phyloP scores from a whole-genome alignment of 2,113 vertebrate genomes.

The Chloroceryle aenea region DNA sequence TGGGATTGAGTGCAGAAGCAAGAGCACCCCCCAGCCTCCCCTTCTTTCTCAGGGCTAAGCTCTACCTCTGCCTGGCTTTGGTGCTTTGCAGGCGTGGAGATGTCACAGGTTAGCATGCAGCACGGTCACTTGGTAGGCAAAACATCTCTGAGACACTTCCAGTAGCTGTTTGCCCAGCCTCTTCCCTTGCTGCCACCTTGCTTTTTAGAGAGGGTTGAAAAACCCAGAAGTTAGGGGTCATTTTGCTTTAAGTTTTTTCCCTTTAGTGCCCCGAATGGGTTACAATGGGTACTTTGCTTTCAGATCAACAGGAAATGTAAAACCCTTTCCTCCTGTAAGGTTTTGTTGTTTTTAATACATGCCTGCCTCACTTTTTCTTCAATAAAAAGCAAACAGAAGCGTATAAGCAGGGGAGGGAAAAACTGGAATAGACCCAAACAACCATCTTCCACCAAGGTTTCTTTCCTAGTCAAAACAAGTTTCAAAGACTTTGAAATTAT shows the following conservation, averaged over 20 bases:
- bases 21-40: background rate
- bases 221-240: background rate
- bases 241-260: background rate
- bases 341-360: background rate
- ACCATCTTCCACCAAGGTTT: background rate
- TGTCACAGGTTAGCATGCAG: fast-evolving
- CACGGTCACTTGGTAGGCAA: background rate
- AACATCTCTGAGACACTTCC: fast-evolving
- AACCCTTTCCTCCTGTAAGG: background rate
- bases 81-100: background rate
- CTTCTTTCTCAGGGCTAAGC: background rate
- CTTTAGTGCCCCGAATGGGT: background rate
- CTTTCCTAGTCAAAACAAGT: background rate
- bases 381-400: background rate
- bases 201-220: background rate
- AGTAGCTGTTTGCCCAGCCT: background rate
- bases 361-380: background rate
- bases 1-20: background rate
- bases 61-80: background rate
- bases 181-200: background rate
- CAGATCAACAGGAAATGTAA: background rate
- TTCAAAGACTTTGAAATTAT: background rate
- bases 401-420: background rate
- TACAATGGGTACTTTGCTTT: background rate
- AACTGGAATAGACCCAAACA: background rate